These are phyloP conservation scores for Pterostichus madidus DNA, from an alignment of 2,888 invertebrate genomes.

Conservation along the genomic window DNA sequence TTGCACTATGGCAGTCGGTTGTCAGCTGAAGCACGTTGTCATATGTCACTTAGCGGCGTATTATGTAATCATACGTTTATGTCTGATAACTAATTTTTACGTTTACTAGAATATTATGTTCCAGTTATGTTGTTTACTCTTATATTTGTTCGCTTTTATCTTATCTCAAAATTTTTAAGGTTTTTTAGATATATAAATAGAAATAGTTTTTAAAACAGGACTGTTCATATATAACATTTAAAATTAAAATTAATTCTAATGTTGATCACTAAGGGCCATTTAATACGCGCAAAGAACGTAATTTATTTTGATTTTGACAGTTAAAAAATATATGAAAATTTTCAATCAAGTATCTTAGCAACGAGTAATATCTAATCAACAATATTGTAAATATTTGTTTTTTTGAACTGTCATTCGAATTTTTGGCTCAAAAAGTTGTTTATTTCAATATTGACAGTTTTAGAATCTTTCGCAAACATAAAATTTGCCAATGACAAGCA, in stretches of 20 bases:
- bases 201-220: not conserved
- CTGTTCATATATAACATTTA: no score
- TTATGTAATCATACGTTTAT: constrained; percentile 56
- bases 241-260: not conserved
- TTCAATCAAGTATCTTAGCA: no score
- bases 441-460: no score
- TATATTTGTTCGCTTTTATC: constrained; percentile 50
- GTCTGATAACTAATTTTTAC: constrained; percentile 19
- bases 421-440: no score
- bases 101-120: constrained; percentile 18
- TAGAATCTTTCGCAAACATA: no score
- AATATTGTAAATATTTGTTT: no score
- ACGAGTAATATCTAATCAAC: no score
- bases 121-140: constrained; percentile 47
- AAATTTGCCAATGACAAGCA: no score
- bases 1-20: constrained; percentile 1
- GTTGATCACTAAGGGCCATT: no score
- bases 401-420: no score
- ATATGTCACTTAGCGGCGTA: constrained; percentile 44
- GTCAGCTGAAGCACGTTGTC: constrained; percentile 45
- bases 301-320: not conserved
- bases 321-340: not conserved
- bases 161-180: constrained; percentile 29
- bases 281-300: not conserved
- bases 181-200: not conserved